phyloP scores from a whole-genome alignment of 1,140 invertebrate genomes.

The Drosophila parvula region DNA sequence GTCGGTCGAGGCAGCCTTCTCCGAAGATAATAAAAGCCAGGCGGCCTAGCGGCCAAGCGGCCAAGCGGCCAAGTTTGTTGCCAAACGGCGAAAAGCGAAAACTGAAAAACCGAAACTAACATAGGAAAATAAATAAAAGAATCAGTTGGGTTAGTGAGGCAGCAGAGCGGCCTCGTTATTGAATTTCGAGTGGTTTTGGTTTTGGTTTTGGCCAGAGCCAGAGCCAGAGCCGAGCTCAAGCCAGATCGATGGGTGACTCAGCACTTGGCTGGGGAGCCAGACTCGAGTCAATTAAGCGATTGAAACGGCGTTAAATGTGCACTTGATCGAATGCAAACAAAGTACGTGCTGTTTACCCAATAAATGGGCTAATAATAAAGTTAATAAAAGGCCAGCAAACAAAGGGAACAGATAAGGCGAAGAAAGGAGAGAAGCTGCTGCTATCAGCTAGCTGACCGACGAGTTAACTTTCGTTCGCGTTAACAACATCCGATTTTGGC shows the following conservation, averaged over 20 bases:
- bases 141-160: constrained; percentile 28
- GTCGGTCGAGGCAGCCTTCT: constrained; percentile 14
- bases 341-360: constrained; percentile 21
- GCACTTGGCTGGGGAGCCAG: constrained; percentile 14
- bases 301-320: constrained; percentile 30
- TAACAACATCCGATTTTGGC: constrained; percentile 36
- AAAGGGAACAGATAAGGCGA: constrained; percentile 2
- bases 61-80: constrained; percentile 24
- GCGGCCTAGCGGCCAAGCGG: constrained; percentile 1
- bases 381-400: constrained; percentile 7
- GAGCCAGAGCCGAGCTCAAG: constrained; percentile 12
- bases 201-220: constrained; percentile 37
- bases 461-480: constrained; percentile 20
- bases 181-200: constrained; percentile 64
- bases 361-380: not conserved
- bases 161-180: constrained; percentile 68
- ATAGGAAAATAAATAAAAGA: constrained; percentile 37
- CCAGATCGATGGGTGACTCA: constrained; percentile 38
- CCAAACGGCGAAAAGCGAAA: constrained; percentile 43
- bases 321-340: constrained; percentile 44
- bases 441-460: not conserved
- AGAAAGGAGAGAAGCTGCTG: not conserved
- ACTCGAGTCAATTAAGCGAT: constrained; percentile 29
- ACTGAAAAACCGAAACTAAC: constrained; percentile 11
- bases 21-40: constrained; percentile 30